A percentile compares a stretch with the other conserved stretches of the same genome.
Evolutionary conservation across 2,797 vertebrate species (phyloP).

Genomic region (Fringilla coelebs): DNA sequence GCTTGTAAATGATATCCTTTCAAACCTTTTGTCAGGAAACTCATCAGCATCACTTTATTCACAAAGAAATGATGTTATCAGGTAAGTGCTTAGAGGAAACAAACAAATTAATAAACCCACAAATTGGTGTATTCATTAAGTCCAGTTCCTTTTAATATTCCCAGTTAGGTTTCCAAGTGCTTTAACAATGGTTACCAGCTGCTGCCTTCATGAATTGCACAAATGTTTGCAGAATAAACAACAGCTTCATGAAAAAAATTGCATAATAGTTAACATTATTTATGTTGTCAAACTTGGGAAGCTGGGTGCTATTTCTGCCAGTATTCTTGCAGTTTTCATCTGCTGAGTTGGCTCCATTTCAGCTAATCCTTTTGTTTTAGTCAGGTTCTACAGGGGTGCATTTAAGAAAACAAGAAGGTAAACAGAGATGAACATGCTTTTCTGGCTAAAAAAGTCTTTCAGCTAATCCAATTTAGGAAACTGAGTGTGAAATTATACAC

Average conservation of each 20-base stretch:
- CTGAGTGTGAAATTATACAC: not conserved
- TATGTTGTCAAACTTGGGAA: not conserved
- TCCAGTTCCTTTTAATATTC: not conserved
- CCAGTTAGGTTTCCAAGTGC: not conserved
- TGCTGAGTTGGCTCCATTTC: conserved; percentile 7
- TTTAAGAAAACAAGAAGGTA: conserved; percentile 21
- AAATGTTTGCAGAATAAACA: not conserved
- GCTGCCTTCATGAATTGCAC: not conserved
- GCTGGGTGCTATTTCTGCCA: not conserved
- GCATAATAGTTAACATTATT: not conserved
- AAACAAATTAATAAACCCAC: not conserved
- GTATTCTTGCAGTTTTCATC: conserved; percentile 5
- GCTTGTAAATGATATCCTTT: not conserved
- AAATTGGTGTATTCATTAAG: not conserved
- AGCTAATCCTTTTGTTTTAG: conserved; percentile 16
- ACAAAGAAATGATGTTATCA: not conserved
- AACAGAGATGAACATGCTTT: not conserved
- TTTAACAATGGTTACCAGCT: not conserved
- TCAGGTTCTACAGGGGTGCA: not conserved
- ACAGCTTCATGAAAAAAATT: not conserved
- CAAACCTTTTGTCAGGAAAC: not conserved
- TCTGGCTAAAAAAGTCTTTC: not conserved
- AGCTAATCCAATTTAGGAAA: not conserved
- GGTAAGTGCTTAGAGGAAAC: not conserved
- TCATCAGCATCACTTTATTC: not conserved